Percentiles rank a stretch among this genome's conserved stretches.
Evolutionary conservation across 2,113 vertebrate genomes (phyloP).

Genomic region (Aphelocoma coerulescens): DNA sequence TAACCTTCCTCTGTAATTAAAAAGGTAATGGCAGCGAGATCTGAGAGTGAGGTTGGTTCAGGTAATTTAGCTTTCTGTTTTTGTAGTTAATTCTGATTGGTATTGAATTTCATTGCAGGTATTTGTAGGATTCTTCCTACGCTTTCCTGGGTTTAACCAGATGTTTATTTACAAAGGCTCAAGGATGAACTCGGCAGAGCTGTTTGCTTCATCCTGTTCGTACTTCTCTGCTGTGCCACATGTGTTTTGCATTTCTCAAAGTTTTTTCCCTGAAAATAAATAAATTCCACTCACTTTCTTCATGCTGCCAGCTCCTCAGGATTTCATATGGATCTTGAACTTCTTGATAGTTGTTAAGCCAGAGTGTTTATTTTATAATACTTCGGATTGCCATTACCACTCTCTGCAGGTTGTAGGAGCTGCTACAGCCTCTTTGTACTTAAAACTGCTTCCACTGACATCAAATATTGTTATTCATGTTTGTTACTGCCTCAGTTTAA

Average conservation of each 20-base stretch:
- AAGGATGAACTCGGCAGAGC: background rate
- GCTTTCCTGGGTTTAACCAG: background rate
- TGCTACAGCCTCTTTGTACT: background rate
- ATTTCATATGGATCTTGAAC: background rate
- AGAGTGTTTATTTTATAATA: background rate
- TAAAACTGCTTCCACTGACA: background rate
- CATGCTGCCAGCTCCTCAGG: background rate
- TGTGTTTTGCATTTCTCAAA: background rate
- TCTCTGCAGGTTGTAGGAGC: background rate
- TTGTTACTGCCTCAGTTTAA: background rate
- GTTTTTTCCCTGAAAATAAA: background rate
- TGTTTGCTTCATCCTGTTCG: background rate
- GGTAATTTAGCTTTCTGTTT: background rate
- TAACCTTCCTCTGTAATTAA: conserved; percentile 9
- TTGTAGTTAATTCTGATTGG: background rate
- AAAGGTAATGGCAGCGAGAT: background rate
- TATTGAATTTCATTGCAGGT: background rate
- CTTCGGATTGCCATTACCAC: background rate
- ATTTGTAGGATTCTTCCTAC: background rate
- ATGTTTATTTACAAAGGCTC: background rate
- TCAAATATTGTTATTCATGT: background rate
- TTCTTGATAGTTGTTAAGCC: background rate
- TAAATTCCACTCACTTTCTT: background rate
- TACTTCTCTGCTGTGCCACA: background rate
- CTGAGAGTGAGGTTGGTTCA: background rate